Conservation (phyloP, 2,888 invertebrate species). For the Sisyra nigra region DNA sequence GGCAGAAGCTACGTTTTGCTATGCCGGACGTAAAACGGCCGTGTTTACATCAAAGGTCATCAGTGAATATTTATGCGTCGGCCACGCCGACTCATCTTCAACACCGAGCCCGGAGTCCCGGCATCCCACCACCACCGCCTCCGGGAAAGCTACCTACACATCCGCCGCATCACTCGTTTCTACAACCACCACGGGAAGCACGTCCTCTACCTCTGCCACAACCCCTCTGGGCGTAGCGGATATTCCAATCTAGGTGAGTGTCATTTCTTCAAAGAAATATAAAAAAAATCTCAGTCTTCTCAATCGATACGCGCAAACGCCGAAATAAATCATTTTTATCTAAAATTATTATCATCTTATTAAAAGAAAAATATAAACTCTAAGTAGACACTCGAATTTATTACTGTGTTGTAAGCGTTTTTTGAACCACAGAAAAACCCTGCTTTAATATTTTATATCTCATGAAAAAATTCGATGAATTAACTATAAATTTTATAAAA, state of each 20-base stretch:
- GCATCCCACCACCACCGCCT: conserved; percentile 38
- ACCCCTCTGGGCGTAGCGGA: conserved; percentile 68
- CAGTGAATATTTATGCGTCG: conserved; percentile 57
- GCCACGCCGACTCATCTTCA: conserved; percentile 27
- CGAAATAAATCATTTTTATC: background rate
- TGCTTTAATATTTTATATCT: background rate
- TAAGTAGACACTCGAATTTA: background rate
- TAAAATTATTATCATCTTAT: background rate
- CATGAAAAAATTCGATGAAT: background rate
- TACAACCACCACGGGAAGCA: conserved; percentile 28
- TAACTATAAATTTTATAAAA: too few relatives aligned
- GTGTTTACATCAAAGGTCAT: conserved; percentile 46
- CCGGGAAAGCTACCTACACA: conserved; percentile 33
- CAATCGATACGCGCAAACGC: background rate
- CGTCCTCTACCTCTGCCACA: conserved; percentile 45
- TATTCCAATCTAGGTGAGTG: conserved; percentile 47
- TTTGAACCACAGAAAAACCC: too few relatives aligned
- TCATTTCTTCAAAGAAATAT: conserved; percentile 7
- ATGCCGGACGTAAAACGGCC: conserved; percentile 63
- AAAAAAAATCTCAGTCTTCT: background rate
- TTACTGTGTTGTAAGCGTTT: background rate
- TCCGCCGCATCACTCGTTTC: conserved; percentile 32
- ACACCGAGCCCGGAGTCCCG: conserved; percentile 41
- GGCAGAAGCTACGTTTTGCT: conserved; percentile 87
- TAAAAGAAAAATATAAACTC: too few relatives aligned